Percentiles rank a stretch among this genome's conserved stretches.
Conservation (phyloP, 1,140 invertebrate species). For the Penaeus vannamei region DNA sequence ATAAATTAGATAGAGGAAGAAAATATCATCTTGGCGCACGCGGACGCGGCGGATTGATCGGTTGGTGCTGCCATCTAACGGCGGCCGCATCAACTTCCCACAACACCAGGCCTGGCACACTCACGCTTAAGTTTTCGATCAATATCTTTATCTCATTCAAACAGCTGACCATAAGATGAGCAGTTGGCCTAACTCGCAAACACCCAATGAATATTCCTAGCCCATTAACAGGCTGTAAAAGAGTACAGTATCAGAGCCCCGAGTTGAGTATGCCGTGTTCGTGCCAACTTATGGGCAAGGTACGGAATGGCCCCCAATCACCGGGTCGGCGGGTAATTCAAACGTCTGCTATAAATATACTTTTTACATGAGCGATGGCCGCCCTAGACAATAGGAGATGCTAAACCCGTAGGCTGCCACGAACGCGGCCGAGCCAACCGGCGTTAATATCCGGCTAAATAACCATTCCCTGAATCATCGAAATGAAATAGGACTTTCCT, state of each 20-base stretch:
- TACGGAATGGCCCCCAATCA: constrained; percentile 43
- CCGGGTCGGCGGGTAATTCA: constrained; percentile 29
- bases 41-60: constrained; percentile 60
- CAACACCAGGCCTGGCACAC: constrained; percentile 59
- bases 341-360: not conserved
- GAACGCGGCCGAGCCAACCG: too few species aligned
- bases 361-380: not conserved
- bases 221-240: too few species aligned
- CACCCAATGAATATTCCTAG: constrained; percentile 1
- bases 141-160: constrained; percentile 50
- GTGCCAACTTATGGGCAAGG: constrained; percentile 52
- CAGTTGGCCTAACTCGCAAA: not conserved
- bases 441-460: too few species aligned
- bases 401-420: too few species aligned
- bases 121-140: constrained; percentile 54
- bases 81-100: constrained; percentile 51
- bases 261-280: not conserved
- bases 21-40: constrained; percentile 39
- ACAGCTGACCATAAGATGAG: constrained; percentile 31
- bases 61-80: constrained; percentile 60
- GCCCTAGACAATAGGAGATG: too few species aligned
- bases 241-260: too few species aligned
- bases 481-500: too few species aligned
- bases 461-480: too few species aligned
- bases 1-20: not conserved